Evolutionary conservation across 2,888 invertebrate genomes (phyloP).

Genomic region (Cerastis leucographa): DNA sequence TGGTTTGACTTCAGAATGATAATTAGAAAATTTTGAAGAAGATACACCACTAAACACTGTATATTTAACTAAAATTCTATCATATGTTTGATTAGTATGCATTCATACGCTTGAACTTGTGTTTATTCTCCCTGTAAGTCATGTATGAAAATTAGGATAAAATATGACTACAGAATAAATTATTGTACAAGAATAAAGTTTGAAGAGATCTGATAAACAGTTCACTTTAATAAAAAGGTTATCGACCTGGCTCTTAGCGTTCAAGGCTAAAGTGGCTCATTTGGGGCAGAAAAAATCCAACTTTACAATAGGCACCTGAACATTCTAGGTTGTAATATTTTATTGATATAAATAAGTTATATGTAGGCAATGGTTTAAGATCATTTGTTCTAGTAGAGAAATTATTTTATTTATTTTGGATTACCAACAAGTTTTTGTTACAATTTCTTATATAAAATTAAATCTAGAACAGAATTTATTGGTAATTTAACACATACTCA

Average conservation of each 20-base stretch:
- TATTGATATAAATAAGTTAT: conserved; percentile 14
- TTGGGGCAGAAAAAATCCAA: conserved; percentile 53
- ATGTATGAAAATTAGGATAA: conserved; percentile 16
- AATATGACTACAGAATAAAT: neutral
- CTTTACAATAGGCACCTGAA: conserved; percentile 26
- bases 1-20: neutral
- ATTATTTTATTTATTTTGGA: no score
- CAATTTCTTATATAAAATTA: no score
- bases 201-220: conserved; percentile 33
- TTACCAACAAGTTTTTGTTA: no score
- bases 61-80: no score
- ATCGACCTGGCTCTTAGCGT: conserved; percentile 48
- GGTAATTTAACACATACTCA: no score
- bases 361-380: neutral
- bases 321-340: conserved; percentile 23
- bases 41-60: no score
- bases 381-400: neutral
- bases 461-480: no score
- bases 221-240: conserved; percentile 53
- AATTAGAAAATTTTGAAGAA: neutral
- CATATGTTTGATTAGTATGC: neutral
- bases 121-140: neutral
- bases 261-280: conserved; percentile 59
- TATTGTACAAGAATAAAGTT: conserved; percentile 16
- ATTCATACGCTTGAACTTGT: neutral